Conservation (phyloP, 1,140 invertebrate genomes). For the Heliothis virescens region DNA sequence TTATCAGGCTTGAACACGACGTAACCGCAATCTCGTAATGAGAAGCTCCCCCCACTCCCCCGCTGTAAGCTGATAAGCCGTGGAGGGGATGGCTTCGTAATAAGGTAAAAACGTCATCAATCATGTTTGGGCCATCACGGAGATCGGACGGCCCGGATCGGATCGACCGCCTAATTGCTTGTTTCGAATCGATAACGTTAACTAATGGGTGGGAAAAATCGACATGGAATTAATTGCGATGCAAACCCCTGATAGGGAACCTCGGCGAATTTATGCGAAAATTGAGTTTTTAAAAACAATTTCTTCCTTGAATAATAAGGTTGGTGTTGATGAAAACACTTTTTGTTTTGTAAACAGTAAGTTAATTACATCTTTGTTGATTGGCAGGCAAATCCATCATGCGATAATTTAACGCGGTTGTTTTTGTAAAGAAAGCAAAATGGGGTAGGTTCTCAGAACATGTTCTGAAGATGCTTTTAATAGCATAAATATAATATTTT, state of each 20-base stretch:
- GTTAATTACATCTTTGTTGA: neutral
- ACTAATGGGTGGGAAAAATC: constrained; percentile 70
- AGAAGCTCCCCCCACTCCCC: constrained; percentile 65
- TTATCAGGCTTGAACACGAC: constrained; percentile 71
- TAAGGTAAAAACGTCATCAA: constrained; percentile 80
- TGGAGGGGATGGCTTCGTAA: constrained; percentile 66
- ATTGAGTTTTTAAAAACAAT: constrained; percentile 43
- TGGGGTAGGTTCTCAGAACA: neutral
- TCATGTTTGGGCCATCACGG: constrained; percentile 70
- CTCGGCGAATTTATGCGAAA: constrained; percentile 47
- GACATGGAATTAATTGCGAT: constrained; percentile 70
- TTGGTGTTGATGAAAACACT: constrained; percentile 20
- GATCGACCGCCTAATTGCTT: constrained; percentile 75
- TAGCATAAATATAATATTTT: constrained; percentile 8
- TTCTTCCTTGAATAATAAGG: constrained; percentile 32
- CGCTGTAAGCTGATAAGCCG: constrained; percentile 64
- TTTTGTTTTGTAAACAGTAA: constrained; percentile 43
- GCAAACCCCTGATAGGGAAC: constrained; percentile 52
- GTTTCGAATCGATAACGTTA: constrained; percentile 72
- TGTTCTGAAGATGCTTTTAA: constrained; percentile 12
- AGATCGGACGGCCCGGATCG: constrained; percentile 57
- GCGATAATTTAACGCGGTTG: constrained; percentile 24
- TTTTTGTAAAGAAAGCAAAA: constrained; percentile 19
- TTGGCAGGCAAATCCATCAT: constrained; percentile 33
- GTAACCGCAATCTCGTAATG: constrained; percentile 76